Evolutionary conservation across 2,888 invertebrate genomes (phyloP).

Genomic region (Rotaria sp.): DNA sequence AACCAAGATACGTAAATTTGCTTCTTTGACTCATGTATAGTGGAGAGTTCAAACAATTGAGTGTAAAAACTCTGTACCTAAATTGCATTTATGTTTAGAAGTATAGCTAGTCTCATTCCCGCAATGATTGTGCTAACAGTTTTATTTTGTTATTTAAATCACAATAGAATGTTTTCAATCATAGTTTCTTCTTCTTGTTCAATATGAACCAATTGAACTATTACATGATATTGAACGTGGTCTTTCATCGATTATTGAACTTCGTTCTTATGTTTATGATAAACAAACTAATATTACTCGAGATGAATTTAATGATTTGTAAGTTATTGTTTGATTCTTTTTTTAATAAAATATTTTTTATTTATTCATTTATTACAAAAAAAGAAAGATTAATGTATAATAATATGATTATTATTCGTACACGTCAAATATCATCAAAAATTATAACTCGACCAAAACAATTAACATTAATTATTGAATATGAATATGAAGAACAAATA

Average conservation of each 20-base stretch:
- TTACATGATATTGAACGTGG: neutral
- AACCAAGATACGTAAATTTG: too few relatives aligned
- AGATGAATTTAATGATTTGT: neutral
- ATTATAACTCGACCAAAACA: neutral
- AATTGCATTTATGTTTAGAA: too few relatives aligned
- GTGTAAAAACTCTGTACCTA: too few relatives aligned
- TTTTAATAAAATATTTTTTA: too few relatives aligned
- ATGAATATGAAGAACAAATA: slow-evolving; percentile 2
- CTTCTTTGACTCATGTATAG: too few relatives aligned
- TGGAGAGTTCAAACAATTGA: too few relatives aligned
- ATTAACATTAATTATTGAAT: slow-evolving; percentile 17
- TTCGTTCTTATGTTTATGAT: slow-evolving; percentile 1
- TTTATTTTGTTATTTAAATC: too few relatives aligned
- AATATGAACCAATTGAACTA: slow-evolving; percentile 15
- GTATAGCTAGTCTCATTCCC: too few relatives aligned
- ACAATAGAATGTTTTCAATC: neutral
- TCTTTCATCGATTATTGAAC: neutral
- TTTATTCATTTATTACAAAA: neutral
- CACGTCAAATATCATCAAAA: neutral
- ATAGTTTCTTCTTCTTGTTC: slow-evolving; percentile 27
- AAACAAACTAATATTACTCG: neutral
- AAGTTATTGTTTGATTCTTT: too few relatives aligned
- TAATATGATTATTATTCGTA: slow-evolving; percentile 20
- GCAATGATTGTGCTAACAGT: too few relatives aligned
- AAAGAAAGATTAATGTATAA: neutral